Evolutionary conservation across 2,113 vertebrate genomes (phyloP).

Genomic region (Hyperopisus bebe): DNA sequence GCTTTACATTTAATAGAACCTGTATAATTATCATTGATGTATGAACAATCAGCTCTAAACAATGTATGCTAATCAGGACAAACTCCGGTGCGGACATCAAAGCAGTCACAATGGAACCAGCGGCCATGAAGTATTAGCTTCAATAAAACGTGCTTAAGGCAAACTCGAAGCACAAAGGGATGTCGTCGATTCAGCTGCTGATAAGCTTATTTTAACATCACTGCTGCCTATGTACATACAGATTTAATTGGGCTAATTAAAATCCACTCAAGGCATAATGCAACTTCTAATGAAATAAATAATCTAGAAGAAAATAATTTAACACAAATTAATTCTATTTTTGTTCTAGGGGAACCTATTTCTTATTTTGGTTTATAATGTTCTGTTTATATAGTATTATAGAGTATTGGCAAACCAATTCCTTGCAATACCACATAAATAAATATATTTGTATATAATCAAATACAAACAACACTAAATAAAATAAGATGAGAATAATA

Average conservation of each 20-base stretch:
- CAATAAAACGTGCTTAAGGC: conserved; percentile 62
- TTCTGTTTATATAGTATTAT: not conserved
- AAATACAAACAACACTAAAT: conserved; percentile 14
- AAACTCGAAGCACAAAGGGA: conserved; percentile 57
- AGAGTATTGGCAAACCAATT: not conserved
- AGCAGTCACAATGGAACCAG: conserved; percentile 57
- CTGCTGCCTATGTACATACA: conserved; percentile 64
- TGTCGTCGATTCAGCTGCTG: conserved; percentile 71
- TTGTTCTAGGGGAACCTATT: conserved; percentile 13
- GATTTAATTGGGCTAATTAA: conserved; percentile 77
- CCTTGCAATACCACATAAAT: not conserved
- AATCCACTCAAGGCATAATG: conserved; percentile 66
- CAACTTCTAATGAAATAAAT: conserved; percentile 66
- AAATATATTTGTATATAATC: not conserved
- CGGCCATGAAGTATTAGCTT: conserved; percentile 65
- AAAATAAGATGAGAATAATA: not conserved
- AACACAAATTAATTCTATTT: conserved; percentile 60
- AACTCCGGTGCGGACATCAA: conserved; percentile 63
- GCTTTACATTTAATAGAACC: conserved; percentile 31
- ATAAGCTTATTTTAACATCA: conserved; percentile 70
- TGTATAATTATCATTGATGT: conserved; percentile 29
- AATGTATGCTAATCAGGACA: conserved; percentile 58
- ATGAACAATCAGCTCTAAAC: conserved; percentile 48
- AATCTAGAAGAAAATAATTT: conserved; percentile 66
- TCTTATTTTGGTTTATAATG: conserved; percentile 28